Conservation (phyloP, 1,140 invertebrate species). For the Conus betulinus region DNA sequence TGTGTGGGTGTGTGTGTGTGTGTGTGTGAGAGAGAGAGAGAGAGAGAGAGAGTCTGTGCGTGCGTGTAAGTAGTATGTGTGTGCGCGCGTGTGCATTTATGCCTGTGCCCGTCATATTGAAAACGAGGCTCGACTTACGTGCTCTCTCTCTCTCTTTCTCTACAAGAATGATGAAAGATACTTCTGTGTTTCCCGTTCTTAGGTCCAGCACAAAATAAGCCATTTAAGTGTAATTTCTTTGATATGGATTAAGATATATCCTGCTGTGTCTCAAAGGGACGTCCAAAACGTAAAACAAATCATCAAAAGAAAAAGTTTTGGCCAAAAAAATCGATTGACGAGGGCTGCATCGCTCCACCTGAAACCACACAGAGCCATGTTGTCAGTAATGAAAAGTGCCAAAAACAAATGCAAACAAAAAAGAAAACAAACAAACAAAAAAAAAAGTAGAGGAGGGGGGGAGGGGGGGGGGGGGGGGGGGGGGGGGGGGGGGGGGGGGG, state of each 20-base stretch:
- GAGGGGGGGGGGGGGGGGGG: not conserved
- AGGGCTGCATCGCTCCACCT: too few species aligned
- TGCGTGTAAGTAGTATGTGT: slow-evolving; percentile 2
- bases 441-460: too few species aligned
- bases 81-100: slow-evolving; percentile 12
- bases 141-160: not conserved
- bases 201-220: too few species aligned
- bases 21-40: not conserved
- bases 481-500: not conserved
- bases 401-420: not conserved
- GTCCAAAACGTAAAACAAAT: too few species aligned
- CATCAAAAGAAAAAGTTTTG: too few species aligned
- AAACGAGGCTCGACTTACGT: not conserved
- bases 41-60: too few species aligned
- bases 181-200: too few species aligned
- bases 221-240: too few species aligned
- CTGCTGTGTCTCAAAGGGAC: too few species aligned
- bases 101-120: not conserved
- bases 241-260: too few species aligned
- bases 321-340: too few species aligned
- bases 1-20: not conserved
- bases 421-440: not conserved
- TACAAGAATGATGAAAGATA: too few species aligned
- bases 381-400: not conserved
- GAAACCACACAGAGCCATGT: not conserved